Conservation (phyloP, 2,113 vertebrate genomes). For the Phoenicopterus ruber region DNA sequence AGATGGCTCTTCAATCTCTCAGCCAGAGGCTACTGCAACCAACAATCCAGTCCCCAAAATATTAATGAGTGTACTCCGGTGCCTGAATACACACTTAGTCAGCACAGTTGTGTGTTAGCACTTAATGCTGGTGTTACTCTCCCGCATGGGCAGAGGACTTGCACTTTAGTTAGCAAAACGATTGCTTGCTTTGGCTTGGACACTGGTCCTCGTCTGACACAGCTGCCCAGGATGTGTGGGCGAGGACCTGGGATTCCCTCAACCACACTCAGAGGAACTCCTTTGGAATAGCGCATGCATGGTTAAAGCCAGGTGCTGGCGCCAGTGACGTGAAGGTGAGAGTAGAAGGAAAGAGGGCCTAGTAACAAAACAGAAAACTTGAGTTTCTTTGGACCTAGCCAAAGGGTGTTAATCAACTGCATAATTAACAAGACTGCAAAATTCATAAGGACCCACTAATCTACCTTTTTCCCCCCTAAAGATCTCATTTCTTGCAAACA, state of each 20-base stretch:
- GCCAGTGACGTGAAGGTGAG: background rate
- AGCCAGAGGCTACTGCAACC: background rate
- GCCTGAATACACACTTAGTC: background rate
- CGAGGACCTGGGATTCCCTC: background rate
- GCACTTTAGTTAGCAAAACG: background rate
- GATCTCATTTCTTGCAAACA: background rate
- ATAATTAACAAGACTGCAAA: background rate
- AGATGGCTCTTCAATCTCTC: background rate
- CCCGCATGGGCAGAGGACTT: background rate
- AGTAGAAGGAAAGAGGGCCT: background rate
- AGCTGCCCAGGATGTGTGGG: background rate
- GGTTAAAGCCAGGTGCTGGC: background rate
- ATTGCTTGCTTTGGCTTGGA: background rate
- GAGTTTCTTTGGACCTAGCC: background rate
- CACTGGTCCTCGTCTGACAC: background rate
- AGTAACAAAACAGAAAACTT: background rate
- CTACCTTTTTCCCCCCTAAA: background rate
- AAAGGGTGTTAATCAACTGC: background rate
- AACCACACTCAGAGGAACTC: background rate
- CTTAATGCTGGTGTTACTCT: background rate
- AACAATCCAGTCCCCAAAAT: background rate
- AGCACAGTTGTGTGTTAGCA: no score
- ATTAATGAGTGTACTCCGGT: background rate
- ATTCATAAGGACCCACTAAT: background rate
- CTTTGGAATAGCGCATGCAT: background rate